Evolutionary conservation across 2,797 vertebrate genomes (phyloP), one percentile per base, ranked within the genome.

Genomic region (Ataeniobius toweri): DNA sequence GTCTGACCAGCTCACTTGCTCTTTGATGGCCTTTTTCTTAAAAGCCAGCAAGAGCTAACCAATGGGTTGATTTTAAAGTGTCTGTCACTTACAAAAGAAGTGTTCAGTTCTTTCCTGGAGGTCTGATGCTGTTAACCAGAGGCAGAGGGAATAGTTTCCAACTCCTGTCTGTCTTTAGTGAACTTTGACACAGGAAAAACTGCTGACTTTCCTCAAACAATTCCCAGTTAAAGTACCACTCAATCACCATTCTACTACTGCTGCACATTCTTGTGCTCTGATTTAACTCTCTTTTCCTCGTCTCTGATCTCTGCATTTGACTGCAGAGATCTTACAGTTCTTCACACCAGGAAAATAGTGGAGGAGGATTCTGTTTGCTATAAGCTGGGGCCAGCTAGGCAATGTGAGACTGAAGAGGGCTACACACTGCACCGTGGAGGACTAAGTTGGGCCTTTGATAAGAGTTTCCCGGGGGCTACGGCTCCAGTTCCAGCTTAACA

Each of bases 401-500:
- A 83, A 86, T 77, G 75, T 72, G 77, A 79, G 71, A 79, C 69
- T 89, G 84, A 86, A 92, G 79, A 82, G 76, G 84, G 85, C 85
- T 89, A 81, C 16, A 50, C 67, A 18, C 76, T 82, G 88, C 84
- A 89, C 81, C 77, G 71, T 56, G 53, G 77, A 86, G 89, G 9
- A 55, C 75, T 89, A 89, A 89, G 88, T 91, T 90, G 70, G 71
- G 89, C 92, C 92, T 93, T 94, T 92, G 80, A 93, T 79, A 82
- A 58, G 39, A 78, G 84, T 83, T 93, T 90, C 92, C 53, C 24
- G 89, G 88, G 36, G 93, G 79, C 74, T 86, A 75, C 28, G 83
- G 88, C 84, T 89, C 79, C 74, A 88, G 83, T 86, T 89, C 82
- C 75, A 92, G 90, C 93, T 95, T 92, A 93, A 93, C 92, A 91